Conservation (phyloP, 2,797 vertebrate species). For the Dromococcyx pavoninus region DNA sequence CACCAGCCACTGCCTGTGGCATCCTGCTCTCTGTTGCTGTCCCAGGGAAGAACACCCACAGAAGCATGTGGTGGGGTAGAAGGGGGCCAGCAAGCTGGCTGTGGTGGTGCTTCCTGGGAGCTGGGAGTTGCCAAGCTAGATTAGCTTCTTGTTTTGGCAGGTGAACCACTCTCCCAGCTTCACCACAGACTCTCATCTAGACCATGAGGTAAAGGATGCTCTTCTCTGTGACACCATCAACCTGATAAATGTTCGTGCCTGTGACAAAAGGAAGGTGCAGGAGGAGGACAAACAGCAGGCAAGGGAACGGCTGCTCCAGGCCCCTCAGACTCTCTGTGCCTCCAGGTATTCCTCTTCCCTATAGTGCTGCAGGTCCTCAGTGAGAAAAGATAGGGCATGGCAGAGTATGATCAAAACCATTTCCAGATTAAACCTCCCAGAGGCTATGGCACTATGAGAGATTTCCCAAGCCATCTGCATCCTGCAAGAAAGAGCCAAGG, state of each 20-base stretch:
- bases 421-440: background rate
- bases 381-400: background rate
- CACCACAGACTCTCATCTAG: conserved; percentile 77
- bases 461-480: too few species aligned
- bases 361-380: background rate
- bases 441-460: background rate
- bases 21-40: background rate
- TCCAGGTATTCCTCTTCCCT: conserved; percentile 54
- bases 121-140: background rate
- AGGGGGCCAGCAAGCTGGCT: background rate
- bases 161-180: conserved; percentile 84
- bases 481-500: background rate
- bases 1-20: background rate
- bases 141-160: conserved; percentile 43
- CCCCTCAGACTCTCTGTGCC: conserved; percentile 45
- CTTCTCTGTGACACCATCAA: conserved; percentile 78
- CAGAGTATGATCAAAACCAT: background rate
- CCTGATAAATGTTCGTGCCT: conserved; percentile 75
- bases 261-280: conserved; percentile 73
- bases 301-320: conserved; percentile 74
- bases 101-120: too few species aligned
- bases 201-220: conserved; percentile 79
- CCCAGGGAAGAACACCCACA: background rate
- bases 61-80: fast-evolving
- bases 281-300: conserved; percentile 77